Evolutionary conservation across 1,140 invertebrate species (phyloP), one percentile per base, ranked within the genome.

Genomic region (Pantala flavescens): DNA sequence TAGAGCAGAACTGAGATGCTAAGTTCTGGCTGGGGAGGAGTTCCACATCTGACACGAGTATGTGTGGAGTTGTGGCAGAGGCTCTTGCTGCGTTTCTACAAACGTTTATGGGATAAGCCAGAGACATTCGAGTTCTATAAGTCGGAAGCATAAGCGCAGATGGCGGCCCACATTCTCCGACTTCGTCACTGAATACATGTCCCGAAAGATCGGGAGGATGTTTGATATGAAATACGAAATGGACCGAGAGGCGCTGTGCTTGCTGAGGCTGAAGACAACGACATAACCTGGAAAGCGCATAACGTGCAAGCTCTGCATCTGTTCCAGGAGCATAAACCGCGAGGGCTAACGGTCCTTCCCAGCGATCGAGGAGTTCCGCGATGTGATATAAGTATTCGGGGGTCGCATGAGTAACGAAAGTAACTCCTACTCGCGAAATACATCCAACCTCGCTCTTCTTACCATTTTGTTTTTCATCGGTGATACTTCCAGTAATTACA

Each of bases 11-110:
- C 76, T 85, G 86, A 10, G 84, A 82, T 0, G 89, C 88, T 73
- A 91, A 80, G 76, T 84, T 84, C 43, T 86, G 82, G 78, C 90
- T 91, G 0, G 90, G 90, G 72, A 91, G 84, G 74, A 93, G 83
- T 81, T 93, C 90, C 75, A 93, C 88, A 80, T 93, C 91, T 9
- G 89, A 89, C 0, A 92, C 91, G 78, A 94, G 82, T 73, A 93
- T 87, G 79, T 89, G 88, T 74, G 85, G 82, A 12, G 90, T 90
- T 36, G 80, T 81, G 0, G 89, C 86, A 19, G 86, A 84, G 70
- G 82, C 84, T 75, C 89, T 84, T 0, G 90, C 90, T 1, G 88
- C 87, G 77, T 91, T 92, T 77, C 91, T 85, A 0, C 86, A 90
- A 0, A 92, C 89, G 78, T 93, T 93, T 76, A 93, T 89, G 0